These are phyloP conservation scores for Caretta caretta DNA, from an alignment of 2,113 vertebrate species.

Conservation along the genomic window DNA sequence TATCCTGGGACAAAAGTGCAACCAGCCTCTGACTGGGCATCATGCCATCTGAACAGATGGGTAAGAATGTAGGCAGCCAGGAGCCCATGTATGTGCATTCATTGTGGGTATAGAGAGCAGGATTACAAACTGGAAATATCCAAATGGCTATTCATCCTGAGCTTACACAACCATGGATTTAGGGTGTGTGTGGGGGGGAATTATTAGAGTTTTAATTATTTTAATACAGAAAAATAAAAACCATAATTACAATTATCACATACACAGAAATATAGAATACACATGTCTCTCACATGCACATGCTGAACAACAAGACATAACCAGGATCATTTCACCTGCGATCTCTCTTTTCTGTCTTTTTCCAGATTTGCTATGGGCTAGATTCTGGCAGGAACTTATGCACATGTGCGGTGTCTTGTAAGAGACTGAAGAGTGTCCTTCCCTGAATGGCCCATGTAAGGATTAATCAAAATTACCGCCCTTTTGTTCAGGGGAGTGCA, in stretches of 20 bases:
- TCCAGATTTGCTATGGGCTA: background rate
- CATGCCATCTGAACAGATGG: conserved; percentile 49
- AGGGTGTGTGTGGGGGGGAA: background rate
- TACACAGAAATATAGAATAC: fast-evolving
- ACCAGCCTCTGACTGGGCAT: background rate
- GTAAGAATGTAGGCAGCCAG: background rate
- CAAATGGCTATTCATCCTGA: background rate
- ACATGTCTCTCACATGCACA: background rate
- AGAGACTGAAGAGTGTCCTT: background rate
- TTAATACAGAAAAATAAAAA: background rate
- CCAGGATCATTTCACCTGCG: background rate
- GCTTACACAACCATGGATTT: background rate
- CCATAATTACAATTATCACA: fast-evolving
- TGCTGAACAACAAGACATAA: background rate
- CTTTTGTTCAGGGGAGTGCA: background rate
- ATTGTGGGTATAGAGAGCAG: background rate
- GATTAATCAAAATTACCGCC: background rate
- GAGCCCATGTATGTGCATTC: fast-evolving
- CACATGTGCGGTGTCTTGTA: background rate
- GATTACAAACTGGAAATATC: background rate
- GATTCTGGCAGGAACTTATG: background rate
- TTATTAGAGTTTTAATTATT: background rate
- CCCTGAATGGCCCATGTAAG: background rate
- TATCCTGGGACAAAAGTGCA: background rate
- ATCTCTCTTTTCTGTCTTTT: background rate